phyloP scores from a whole-genome alignment of 2,888 invertebrate genomes.

The Drosophila niveifrons region DNA sequence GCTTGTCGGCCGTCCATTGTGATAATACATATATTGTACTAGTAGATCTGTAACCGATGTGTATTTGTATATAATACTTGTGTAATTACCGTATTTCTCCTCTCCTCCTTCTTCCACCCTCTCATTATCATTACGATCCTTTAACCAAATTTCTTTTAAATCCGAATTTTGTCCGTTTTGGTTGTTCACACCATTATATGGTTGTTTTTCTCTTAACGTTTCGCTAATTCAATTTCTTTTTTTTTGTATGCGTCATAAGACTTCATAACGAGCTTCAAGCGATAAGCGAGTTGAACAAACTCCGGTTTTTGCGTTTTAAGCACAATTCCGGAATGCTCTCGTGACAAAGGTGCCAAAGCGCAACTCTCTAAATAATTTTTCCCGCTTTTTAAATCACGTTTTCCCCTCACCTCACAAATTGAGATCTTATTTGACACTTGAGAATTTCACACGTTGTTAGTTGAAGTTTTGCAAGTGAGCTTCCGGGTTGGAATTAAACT shows the following conservation, averaged over 20 bases:
- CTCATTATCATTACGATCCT: neutral
- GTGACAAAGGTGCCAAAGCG: slow-evolving; percentile 2
- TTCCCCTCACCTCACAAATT: neutral
- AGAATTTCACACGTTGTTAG: neutral
- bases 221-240: slow-evolving; percentile 33
- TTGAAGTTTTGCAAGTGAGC: neutral
- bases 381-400: neutral
- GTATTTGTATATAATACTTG: slow-evolving; percentile 62
- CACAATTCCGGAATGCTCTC: neutral
- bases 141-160: neutral
- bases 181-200: neutral
- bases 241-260: slow-evolving; percentile 27
- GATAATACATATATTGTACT: slow-evolving; percentile 66
- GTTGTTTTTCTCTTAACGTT: slow-evolving; percentile 3
- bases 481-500: slow-evolving; percentile 5
- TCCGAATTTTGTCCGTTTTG: neutral
- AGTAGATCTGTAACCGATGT: slow-evolving; percentile 64
- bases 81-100: slow-evolving; percentile 44
- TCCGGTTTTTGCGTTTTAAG: neutral
- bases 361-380: neutral
- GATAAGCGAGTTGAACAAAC: slow-evolving; percentile 17
- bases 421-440: neutral
- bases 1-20: slow-evolving; percentile 62
- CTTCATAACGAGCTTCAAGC: neutral
- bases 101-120: neutral